Conservation (phyloP, 2,113 vertebrate species). For the Scopus umbretta region DNA sequence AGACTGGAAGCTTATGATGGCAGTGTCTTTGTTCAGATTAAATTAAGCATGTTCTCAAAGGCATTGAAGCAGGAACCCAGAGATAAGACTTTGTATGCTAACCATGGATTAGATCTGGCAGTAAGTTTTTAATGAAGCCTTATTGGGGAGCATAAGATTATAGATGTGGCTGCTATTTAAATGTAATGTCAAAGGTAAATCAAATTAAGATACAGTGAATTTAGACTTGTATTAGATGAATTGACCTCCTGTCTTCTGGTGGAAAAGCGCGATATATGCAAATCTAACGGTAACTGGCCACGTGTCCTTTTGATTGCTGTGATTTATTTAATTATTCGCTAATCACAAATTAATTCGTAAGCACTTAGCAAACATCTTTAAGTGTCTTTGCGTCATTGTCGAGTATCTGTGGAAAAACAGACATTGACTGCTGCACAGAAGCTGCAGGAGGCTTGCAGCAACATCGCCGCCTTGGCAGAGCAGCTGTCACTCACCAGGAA, state of each 20-base stretch:
- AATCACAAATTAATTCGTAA: constrained; percentile 28
- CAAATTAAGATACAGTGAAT: constrained; percentile 17
- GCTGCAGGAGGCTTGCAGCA: neutral
- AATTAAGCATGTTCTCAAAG: constrained; percentile 67
- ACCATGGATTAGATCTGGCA: constrained; percentile 42
- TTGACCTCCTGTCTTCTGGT: neutral
- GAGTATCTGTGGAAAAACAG: neutral
- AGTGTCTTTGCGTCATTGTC: neutral
- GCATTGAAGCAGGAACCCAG: constrained; percentile 54
- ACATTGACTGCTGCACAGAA: neutral
- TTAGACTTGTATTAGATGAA: neutral
- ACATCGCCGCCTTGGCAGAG: neutral
- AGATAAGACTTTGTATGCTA: constrained; percentile 54
- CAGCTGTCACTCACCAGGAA: neutral
- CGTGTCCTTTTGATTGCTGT: neutral
- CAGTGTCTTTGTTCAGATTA: constrained; percentile 63
- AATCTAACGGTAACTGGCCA: neutral
- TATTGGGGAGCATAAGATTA: constrained; percentile 15
- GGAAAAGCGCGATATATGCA: neutral
- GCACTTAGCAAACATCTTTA: neutral
- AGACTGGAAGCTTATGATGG: constrained; percentile 20
- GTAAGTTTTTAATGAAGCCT: constrained; percentile 41
- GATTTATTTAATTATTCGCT: constrained; percentile 2
- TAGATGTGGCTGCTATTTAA: constrained; percentile 18
- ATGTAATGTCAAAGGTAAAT: constrained; percentile 54